Evolutionary conservation across 2,113 vertebrate genomes (phyloP).

Genomic region (Notechis scutatus): DNA sequence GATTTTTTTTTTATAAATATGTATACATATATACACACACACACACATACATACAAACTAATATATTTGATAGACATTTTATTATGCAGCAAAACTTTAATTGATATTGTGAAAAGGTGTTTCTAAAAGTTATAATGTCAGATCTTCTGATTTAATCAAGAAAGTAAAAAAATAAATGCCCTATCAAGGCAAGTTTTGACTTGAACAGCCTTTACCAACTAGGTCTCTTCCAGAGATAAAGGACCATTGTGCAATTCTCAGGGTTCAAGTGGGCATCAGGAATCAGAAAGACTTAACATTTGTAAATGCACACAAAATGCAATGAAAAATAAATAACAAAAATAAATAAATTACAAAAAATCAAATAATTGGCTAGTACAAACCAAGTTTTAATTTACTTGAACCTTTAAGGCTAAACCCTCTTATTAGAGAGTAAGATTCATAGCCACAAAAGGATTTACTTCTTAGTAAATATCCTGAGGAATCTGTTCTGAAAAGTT

Average conservation of each 20-base stretch:
- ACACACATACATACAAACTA: background rate
- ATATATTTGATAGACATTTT: background rate
- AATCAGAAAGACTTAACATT: background rate
- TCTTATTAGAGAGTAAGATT: background rate
- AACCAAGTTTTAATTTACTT: background rate
- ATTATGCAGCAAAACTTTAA: background rate
- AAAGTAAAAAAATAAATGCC: background rate
- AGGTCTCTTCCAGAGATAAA: background rate
- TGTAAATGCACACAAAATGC: background rate
- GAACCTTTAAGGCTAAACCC: background rate
- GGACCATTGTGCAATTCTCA: background rate
- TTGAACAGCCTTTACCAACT: background rate
- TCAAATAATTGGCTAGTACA: background rate
- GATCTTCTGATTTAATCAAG: background rate
- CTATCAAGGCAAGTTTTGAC: background rate
- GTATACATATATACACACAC: background rate
- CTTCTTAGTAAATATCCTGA: background rate
- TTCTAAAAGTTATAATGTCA: conserved; percentile 13
- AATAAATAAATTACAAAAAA: too few species aligned
- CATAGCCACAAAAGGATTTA: background rate
- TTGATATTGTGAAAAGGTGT: background rate
- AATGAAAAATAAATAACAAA: background rate
- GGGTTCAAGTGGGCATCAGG: background rate
- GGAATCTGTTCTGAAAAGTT: background rate
- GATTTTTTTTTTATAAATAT: background rate